Conservation (phyloP, 2,797 vertebrate species). For the Passerculus sandwichensis region DNA sequence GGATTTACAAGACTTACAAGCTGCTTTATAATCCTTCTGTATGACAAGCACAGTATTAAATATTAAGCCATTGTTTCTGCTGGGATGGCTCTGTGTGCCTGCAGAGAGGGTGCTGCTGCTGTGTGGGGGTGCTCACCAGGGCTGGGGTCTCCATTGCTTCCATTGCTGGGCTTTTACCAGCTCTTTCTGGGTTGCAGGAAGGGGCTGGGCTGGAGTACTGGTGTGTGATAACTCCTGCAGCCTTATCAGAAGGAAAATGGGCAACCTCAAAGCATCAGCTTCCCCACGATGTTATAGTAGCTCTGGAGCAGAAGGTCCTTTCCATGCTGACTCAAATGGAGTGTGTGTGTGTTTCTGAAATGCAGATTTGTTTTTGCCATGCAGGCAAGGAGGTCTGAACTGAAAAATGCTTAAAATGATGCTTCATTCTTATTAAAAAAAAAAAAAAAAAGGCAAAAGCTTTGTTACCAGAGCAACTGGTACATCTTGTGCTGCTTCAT, state of each 20-base stretch:
- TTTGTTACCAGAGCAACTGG: conserved; percentile 71
- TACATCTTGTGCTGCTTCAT: conserved; percentile 70
- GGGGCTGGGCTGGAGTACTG: background rate
- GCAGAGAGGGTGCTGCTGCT: background rate
- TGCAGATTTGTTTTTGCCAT: background rate
- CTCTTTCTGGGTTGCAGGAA: background rate
- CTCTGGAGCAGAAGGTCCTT: conserved; percentile 10
- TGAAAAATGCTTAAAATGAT: conserved; percentile 37
- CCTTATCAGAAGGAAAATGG: background rate
- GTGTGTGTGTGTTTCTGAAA: background rate
- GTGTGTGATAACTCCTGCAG: background rate
- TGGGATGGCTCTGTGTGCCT: background rate
- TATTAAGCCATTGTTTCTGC: background rate
- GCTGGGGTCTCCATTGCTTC: background rate
- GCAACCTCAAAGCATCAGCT: background rate
- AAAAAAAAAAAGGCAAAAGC: background rate
- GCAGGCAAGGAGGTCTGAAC: background rate
- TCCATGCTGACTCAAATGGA: conserved; percentile 21
- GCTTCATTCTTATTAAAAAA: background rate
- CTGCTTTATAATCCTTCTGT: conserved; percentile 25
- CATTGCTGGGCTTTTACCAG: background rate
- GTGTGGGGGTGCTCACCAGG: background rate
- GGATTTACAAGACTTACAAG: background rate
- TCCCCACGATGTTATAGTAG: background rate
- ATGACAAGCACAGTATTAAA: background rate